These are phyloP conservation scores for Onychomys arenicola DNA, from an alignment of 2,797 vertebrate genomes.

Conservation along the genomic window DNA sequence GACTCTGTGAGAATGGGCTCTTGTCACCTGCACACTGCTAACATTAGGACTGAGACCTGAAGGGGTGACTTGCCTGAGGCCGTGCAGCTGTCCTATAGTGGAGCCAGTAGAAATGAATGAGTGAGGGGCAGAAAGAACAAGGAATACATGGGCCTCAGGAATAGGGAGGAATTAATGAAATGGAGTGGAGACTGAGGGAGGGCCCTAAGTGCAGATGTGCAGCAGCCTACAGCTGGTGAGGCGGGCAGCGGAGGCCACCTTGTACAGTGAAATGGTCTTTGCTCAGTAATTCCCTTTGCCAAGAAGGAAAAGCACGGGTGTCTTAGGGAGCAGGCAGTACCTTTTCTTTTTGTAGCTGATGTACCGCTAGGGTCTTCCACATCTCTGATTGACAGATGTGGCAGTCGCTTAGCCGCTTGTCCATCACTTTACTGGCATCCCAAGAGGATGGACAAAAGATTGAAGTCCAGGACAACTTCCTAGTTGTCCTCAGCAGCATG, in stretches of 20 bases:
- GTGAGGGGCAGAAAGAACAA: neutral
- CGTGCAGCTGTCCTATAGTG: neutral
- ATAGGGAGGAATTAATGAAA: neutral
- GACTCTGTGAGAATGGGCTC: neutral
- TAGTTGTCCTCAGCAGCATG: neutral
- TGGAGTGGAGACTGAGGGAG: neutral
- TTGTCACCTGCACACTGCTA: neutral
- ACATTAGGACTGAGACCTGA: neutral
- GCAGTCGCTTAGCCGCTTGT: neutral
- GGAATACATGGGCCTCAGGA: neutral
- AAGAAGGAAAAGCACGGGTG: neutral
- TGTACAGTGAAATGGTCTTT: neutral
- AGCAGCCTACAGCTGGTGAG: neutral
- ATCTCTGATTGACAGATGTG: neutral
- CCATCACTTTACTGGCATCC: neutral
- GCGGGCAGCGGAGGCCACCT: neutral
- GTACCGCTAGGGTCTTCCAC: neutral
- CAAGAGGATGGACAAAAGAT: neutral
- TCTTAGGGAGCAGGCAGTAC: neutral
- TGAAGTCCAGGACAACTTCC: conserved; percentile 33
- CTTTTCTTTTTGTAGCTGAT: neutral
- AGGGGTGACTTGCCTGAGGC: neutral
- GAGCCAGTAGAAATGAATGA: neutral
- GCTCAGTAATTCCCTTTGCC: neutral
- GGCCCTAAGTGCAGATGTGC: neutral